Evolutionary conservation across 2,888 invertebrate genomes (phyloP), one percentile per base, ranked within the genome.

Genomic region (Tribolium freemani): DNA sequence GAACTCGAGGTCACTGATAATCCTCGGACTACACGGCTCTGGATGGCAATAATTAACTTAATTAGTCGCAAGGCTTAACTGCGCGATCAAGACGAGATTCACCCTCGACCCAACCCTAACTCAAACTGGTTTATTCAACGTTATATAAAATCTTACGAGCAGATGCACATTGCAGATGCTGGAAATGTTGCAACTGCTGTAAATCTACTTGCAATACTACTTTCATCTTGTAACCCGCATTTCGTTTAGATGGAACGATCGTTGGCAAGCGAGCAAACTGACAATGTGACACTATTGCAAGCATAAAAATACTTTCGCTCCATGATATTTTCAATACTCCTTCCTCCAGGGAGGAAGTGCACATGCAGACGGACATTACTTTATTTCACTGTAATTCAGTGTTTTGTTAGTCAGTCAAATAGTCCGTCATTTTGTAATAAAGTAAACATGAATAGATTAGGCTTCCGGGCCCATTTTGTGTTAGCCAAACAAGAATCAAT

Each of bases 1-100:
- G 81, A 75, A 70, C 77, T 77, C 67, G 79, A 76, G 75, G 80
- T 81, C 73, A 83, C 82, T 73, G 83, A 79, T 76, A 82, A 80
- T 79, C 83, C 83, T 77, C 83, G 81, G 74, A 82, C 82, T 67
- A 83, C 76, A 70, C 84, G 84, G 74, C 77, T 83, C 84, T 84
- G 80, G 31, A 79, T 56, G 45, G 67, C 67, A 67, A 67, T 53
- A 71, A 68, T 68, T 61, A 53, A 54, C 61, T 71, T 48, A 72
- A 72, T 72, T 72, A 72, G 68, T 67, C 16, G 16, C 16, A 16
- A 16, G 1, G 16, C 16, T 16, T 16, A 16, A 16, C 16, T 16
- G 16, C 16, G 16, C 16, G 16, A 16, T 16, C 16, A 16, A 16
- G 16, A 16, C 16, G 1, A 1, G 16, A 16, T 16, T 16, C 16